These are phyloP conservation scores for Dendrocopos noguchii DNA, from an alignment of 2,113 vertebrate species.

Conservation along the genomic window DNA sequence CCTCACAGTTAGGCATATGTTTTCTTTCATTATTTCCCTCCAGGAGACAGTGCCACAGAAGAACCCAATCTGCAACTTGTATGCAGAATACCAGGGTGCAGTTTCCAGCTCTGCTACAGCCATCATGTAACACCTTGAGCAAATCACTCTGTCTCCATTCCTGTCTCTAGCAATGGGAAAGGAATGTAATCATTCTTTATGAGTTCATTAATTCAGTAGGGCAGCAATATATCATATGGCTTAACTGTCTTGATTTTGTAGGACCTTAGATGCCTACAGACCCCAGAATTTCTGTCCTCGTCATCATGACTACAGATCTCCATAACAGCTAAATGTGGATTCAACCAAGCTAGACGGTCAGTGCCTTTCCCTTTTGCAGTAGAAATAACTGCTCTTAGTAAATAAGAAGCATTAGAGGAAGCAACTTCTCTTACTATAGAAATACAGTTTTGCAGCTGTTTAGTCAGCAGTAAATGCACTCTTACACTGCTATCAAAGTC, in stretches of 20 bases:
- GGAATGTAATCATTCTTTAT: not conserved
- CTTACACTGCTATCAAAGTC: not conserved
- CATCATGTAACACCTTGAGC: not conserved
- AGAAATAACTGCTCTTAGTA: not conserved
- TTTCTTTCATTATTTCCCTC: not conserved
- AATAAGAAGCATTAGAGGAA: not conserved
- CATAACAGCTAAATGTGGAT: not conserved
- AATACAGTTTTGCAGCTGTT: not conserved
- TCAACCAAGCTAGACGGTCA: not conserved
- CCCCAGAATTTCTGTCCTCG: not conserved
- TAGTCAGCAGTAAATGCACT: not conserved
- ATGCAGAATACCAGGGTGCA: not conserved
- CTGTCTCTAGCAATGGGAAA: not conserved
- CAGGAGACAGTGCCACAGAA: not conserved
- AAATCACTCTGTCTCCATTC: not conserved
- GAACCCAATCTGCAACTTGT: not conserved
- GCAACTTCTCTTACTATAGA: not conserved
- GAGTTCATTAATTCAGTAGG: not conserved
- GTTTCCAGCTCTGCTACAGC: not conserved
- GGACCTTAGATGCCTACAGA: not conserved
- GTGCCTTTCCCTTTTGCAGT: not conserved
- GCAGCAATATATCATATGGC: not conserved
- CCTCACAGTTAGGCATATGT: not conserved
- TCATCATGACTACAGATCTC: not conserved
- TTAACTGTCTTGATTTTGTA: not conserved